phyloP scores from a whole-genome alignment of 2,797 vertebrate genomes.

The Australoheros facetus region DNA sequence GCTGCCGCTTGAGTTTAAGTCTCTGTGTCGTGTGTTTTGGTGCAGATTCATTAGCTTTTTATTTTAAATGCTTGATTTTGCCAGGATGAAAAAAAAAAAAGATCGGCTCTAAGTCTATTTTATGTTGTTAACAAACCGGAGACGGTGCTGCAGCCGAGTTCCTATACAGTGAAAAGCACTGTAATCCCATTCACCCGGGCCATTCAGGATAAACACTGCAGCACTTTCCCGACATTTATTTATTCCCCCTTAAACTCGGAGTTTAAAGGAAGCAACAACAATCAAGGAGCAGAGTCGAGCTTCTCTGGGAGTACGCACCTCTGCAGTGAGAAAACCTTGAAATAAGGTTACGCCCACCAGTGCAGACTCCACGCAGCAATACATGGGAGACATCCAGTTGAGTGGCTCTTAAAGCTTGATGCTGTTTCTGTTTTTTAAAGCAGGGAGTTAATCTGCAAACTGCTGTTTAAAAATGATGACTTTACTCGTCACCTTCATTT shows the following conservation, averaged over 20 bases:
- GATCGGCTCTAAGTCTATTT: background rate
- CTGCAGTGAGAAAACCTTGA: constrained; percentile 25
- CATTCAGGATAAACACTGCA: constrained; percentile 45
- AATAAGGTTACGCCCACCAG: constrained; percentile 29
- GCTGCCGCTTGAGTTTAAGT: constrained; percentile 17
- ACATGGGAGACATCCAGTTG: background rate
- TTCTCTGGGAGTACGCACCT: constrained; percentile 12
- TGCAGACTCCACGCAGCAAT: constrained; percentile 14
- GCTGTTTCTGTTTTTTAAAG: background rate
- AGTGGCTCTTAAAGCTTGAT: background rate
- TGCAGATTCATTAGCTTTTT: constrained; percentile 34
- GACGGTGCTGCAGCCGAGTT: constrained; percentile 11
- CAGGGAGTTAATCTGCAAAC: background rate
- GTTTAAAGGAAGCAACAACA: constrained; percentile 40
- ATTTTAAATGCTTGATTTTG: constrained; percentile 26
- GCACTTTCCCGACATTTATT: constrained; percentile 35
- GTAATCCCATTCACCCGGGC: constrained; percentile 42
- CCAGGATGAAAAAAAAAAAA: constrained; percentile 19
- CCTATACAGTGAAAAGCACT: constrained; percentile 31
- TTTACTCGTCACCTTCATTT: background rate
- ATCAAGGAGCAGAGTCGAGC: constrained; percentile 32
- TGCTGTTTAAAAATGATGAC: accelerated
- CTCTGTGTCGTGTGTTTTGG: constrained; percentile 27
- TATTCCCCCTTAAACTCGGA: constrained; percentile 36
- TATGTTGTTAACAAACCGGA: constrained; percentile 1